Conservation (phyloP, 2,797 vertebrate genomes). For the Myripristis jacobus region DNA sequence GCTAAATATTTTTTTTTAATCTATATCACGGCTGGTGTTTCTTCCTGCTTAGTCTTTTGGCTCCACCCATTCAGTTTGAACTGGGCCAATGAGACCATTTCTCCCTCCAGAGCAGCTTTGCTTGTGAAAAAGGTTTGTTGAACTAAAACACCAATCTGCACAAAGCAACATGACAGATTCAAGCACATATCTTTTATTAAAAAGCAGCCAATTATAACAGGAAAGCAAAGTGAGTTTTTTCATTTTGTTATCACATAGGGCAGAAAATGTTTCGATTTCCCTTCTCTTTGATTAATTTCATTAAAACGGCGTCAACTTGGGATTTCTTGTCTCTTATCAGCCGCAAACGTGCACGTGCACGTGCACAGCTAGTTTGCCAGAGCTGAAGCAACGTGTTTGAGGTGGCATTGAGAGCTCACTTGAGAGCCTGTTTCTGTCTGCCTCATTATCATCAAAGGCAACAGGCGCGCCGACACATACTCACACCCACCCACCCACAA, state of each 20-base stretch:
- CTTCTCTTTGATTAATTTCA: slow-evolving; percentile 66
- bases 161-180: slow-evolving; percentile 38
- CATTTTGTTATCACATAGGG: slow-evolving; percentile 59
- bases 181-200: slow-evolving; percentile 57
- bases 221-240: slow-evolving; percentile 47
- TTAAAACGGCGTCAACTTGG: slow-evolving; percentile 59
- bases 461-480: slow-evolving; percentile 46
- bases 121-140: background rate
- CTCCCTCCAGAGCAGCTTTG: slow-evolving; percentile 16
- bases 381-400: slow-evolving; percentile 54
- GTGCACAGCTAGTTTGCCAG: background rate
- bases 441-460: slow-evolving; percentile 78
- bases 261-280: slow-evolving; percentile 63
- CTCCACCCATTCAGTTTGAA: background rate
- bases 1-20: too few relatives aligned
- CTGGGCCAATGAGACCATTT: slow-evolving; percentile 14
- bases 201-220: slow-evolving; percentile 64
- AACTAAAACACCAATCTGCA: slow-evolving; percentile 50
- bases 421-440: slow-evolving; percentile 68
- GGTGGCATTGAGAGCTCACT: slow-evolving; percentile 66
- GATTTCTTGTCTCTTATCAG: slow-evolving; percentile 60
- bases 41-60: background rate
- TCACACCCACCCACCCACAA: background rate
- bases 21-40: too few relatives aligned
- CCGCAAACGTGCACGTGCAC: slow-evolving; percentile 13